A percentile compares a stretch with the other conserved stretches of the same genome.
These are phyloP conservation scores for Pseudococcus viburni DNA, from an alignment of 2,888 invertebrate species.

Conservation along the genomic window DNA sequence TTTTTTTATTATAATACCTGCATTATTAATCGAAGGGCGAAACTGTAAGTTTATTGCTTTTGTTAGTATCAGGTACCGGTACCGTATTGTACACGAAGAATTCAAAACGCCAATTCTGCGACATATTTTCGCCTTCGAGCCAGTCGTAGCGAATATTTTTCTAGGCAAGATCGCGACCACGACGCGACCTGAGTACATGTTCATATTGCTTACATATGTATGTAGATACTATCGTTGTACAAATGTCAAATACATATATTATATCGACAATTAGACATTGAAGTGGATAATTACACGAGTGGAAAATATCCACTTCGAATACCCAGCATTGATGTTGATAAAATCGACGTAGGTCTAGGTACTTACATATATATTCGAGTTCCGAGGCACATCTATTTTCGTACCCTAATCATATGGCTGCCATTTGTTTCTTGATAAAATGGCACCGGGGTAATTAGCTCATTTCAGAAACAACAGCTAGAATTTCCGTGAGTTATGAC, in stretches of 20 bases:
- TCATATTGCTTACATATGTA: too few relatives aligned
- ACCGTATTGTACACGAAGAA: not conserved
- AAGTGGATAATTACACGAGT: too few relatives aligned
- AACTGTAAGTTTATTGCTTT: not conserved
- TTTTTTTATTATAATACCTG: not conserved
- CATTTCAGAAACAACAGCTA: not conserved
- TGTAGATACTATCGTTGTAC: not conserved
- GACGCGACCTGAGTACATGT: not conserved
- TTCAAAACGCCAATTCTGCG: not conserved
- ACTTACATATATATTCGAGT: not conserved
- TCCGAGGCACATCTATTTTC: not conserved
- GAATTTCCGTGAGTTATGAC: not conserved
- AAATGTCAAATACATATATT: not conserved
- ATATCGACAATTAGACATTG: too few relatives aligned
- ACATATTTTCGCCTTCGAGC: not conserved
- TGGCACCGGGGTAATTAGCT: not conserved
- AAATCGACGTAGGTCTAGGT: not conserved
- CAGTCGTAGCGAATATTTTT: not conserved
- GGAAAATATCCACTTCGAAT: not conserved
- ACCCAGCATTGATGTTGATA: not conserved
- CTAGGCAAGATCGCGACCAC: not conserved
- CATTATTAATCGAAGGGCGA: conserved; percentile 10
- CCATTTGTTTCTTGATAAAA: not conserved
- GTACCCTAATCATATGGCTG: not conserved
- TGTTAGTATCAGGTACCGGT: not conserved